Evolutionary conservation across 1,140 invertebrate genomes (phyloP), one percentile per base, ranked within the genome.

Genomic region (Drosophila pandora): DNA sequence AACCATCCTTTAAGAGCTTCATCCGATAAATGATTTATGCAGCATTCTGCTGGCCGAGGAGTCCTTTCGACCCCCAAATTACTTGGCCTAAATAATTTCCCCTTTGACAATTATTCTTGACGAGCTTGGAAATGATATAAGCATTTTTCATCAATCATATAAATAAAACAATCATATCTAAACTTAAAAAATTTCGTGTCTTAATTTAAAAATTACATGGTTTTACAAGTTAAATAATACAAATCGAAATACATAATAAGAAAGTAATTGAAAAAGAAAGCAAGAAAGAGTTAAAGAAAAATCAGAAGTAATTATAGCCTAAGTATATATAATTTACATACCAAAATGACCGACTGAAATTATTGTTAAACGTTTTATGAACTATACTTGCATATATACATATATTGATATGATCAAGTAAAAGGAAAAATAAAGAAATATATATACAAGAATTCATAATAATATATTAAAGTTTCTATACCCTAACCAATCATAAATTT

Each of bases 311-410:
- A 69, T 68, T 75, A 71, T 87, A 85, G 82, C 54, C 74, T 85
- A 87, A 87, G 82, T 81, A 78, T 69, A 85, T 85, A 85, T 85
- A 80, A 85, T 87, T 87, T 85, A 88, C 67, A 87, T 88, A 90
- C 72, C 72, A 81, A 83, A 85, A 90, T 54, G 82, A 90, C 82
- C 82, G 87, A 90, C 87, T 90, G 87, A 90, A 88, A 87, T 87
- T 90, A 90, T 90, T 90, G 87, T 90, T 90, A 90, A 87, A 90
- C 76, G 67, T 90, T 90, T 87, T 90, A 82, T 83, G 87, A 90
- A 90, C 76, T 87, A 79, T 87, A 87, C 82, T 87, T 87, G 82
- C 78, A 82, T 88, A 81, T 74, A 87, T 79, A 81, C 60, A 87
- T 89, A 89, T 90, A 90, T 90, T 90, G 81, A 89, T 84, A 84